Conservation (phyloP, 2,113 vertebrate genomes). For the Lophochroa leadbeateri region DNA sequence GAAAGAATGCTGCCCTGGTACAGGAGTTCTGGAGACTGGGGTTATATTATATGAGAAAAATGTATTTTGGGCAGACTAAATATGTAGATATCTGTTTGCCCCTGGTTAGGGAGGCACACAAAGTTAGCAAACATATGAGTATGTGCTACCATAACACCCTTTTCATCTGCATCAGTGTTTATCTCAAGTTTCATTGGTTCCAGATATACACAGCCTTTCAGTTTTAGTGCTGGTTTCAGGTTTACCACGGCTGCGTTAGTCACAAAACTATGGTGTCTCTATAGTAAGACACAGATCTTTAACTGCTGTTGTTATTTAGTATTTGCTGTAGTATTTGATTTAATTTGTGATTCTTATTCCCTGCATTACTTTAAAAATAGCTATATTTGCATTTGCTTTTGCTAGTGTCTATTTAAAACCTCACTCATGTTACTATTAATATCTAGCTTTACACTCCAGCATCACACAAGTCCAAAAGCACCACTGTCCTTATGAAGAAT, state of each 20-base stretch:
- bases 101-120: not conserved
- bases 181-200: conserved; percentile 47
- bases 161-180: not conserved
- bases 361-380: conserved; percentile 11
- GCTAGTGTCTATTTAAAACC: conserved; percentile 27
- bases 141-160: not conserved
- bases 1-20: not conserved
- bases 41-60: not conserved
- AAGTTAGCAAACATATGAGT: not conserved
- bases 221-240: conserved; percentile 37
- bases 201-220: not conserved
- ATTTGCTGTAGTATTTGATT: not conserved
- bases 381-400: conserved; percentile 19
- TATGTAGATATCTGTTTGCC: not conserved
- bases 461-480: not conserved
- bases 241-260: conserved; percentile 9
- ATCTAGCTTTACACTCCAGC: not conserved
- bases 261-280: not conserved
- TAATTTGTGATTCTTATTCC: not conserved
- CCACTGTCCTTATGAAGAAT: not conserved
- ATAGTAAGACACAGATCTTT: conserved; percentile 10
- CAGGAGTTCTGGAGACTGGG: not conserved
- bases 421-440: not conserved
- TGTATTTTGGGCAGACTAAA: not conserved
- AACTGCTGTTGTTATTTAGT: not conserved